Evolutionary conservation across 64 coral and sea anemone species (phyloP).

Genomic region (Stylophora pistillata): DNA sequence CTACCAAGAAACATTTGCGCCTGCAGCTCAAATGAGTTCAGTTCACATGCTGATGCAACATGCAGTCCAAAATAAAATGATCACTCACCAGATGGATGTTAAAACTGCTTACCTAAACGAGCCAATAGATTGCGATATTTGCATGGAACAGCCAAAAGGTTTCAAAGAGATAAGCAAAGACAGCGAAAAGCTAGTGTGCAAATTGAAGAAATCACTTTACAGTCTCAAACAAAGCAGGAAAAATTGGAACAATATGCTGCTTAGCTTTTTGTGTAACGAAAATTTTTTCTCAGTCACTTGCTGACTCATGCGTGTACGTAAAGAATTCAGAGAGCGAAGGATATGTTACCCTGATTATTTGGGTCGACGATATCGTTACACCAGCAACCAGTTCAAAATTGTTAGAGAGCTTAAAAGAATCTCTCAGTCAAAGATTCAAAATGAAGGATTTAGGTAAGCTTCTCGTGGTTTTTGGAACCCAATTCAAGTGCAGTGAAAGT

Average conservation of each 20-base stretch:
- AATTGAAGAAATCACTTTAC: conserved; percentile 40
- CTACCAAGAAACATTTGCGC: conserved; percentile 31
- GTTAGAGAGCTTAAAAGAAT: conserved; percentile 31
- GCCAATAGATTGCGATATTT: conserved; percentile 30
- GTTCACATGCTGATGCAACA: conserved; percentile 13
- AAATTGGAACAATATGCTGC: no score
- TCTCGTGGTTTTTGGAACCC: conserved; percentile 35
- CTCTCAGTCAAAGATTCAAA: conserved; percentile 44
- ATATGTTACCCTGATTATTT: conserved; percentile 25
- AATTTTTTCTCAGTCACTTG: no score
- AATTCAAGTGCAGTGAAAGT: conserved; percentile 52
- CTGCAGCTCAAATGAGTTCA: conserved; percentile 10
- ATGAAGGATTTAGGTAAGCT: conserved; percentile 64
- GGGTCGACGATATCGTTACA: conserved; percentile 58
- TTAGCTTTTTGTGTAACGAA: no score
- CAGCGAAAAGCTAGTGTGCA: conserved; percentile 19
- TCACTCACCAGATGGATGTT: conserved; percentile 1
- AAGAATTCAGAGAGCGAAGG: not conserved
- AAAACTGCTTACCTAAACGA: conserved; percentile 24
- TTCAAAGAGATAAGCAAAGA: not conserved
- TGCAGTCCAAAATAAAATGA: conserved; percentile 7
- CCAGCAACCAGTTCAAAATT: not conserved
- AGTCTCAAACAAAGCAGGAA: not conserved
- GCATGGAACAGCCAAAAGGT: conserved; percentile 34
- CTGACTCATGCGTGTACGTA: no score